Base-by-base conservation (phyloP, 2,113 vertebrate species). In the Sterna hirundo region DNA sequence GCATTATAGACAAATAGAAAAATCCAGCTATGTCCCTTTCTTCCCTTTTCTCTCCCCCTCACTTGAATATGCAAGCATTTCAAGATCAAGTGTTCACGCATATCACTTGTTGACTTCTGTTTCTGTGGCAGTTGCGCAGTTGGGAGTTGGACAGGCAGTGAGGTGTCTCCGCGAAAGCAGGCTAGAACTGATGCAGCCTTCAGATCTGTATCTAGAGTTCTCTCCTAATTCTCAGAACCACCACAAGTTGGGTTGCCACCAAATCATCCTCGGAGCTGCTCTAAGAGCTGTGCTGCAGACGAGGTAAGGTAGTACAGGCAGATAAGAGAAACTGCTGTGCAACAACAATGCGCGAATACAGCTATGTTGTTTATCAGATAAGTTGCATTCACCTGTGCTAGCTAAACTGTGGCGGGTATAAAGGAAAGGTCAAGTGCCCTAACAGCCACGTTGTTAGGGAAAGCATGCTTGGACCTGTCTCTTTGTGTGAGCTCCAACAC, bases 251-350 rank as follows among this genome's bases (percentile, higher is more conserved):
- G 36, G 42, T 16, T 52, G 68, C 51, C 27, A 71, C 44, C 34
- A 69, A 70, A 80, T 4, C 3, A 1, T 14, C 29, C 52, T 34
- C 0, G 0, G 47, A 82, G 26, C 30, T 78, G 49, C 54, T 81
- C 30, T 3, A 3, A 32, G 13, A 25, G 30, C 55, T 36, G 10
- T 21, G n/a, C 55, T 27, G 13, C 46, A 62, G 34, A 60, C 19
- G 19, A 26, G 29, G 13, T 34, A 75, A 82, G 38, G 66, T 29
- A 82, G 54, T 22, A 47, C 18, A 57, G n/a, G 42, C 36, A 90
- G 61, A 3, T 2, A 23, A 72, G 61, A 65, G 30, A 55, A 91
- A 46, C 13, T 36, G 44, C 66, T 62, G 36, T 58, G 49, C 18
- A 5, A 5, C 3, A 54, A 25, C 29, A 23, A 12, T 3, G 40